Base-by-base conservation (phyloP, 2,888 invertebrate species). In the Caenorhabditis zanzibari region DNA sequence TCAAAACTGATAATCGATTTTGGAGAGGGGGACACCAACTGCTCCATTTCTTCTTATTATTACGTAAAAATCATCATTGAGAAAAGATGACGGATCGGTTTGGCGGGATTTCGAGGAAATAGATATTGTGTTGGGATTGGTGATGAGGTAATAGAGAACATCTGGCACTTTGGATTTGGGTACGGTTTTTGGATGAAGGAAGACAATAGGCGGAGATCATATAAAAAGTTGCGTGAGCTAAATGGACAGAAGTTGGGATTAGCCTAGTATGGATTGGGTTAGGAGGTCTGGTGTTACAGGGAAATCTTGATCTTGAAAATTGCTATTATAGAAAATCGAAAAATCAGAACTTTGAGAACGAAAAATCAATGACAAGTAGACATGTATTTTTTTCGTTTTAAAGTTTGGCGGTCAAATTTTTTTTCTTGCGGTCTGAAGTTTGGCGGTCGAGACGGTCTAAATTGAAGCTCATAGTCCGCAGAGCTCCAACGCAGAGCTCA, bases 1-100 rank as follows among this genome's bases (percentile, higher is more conserved):
- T n/a, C 69, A 59, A 61, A 61, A 77, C 76, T 77, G 76, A 77
- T 77, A 77, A 77, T 77, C 76, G 76, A 77, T 77, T 76, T 68
- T 77, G 76, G 76, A 7, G 1, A 64, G 16, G 28, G 41, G 44
- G 26, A 32, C 68, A 77, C 61, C 76, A 77, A 69, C 69, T 77
- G 76, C 44, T n/a, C n/a, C n/a, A n/a, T n/a, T n/a, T n/a, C n/a
- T n/a, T 63, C 66, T 58, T 49, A 56, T 77, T 77, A 77, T 77
- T 77, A 77, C 76, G 76, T 59, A 69, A 77, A 61, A 77, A 77
- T 77, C 76, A 77, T 77, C 63, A 64, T 64, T 44, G 58, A 61
- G 16, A 14, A 44, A 44, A 49, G 58, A 76, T 77, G 76, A 77
- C 52, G 59, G 76, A 77, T 77, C 35, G 9, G 52, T 22, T 12